Percentiles rank a stretch among this genome's conserved stretches.
These are phyloP conservation scores for Oostethus manadensis DNA, from an alignment of 2,113 vertebrate genomes.

Conservation along the genomic window DNA sequence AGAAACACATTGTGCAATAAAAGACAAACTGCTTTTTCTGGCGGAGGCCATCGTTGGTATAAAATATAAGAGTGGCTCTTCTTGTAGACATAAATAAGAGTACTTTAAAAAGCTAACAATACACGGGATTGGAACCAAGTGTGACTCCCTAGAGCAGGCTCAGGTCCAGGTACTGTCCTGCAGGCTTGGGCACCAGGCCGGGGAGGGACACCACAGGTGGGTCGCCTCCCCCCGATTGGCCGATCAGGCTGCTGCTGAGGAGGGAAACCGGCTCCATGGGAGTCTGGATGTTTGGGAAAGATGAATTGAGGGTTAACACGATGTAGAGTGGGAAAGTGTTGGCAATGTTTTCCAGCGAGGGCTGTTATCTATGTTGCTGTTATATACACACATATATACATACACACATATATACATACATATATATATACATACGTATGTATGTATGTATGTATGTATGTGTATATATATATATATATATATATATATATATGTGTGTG, in stretches of 20 bases:
- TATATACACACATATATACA: no score
- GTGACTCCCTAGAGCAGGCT: constrained; percentile 54
- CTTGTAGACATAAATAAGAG: constrained; percentile 71
- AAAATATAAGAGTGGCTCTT: constrained; percentile 70
- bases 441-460: no score
- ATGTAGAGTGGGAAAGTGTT: no score
- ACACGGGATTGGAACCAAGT: constrained; percentile 9
- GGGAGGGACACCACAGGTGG: constrained; percentile 52
- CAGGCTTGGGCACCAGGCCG: constrained; percentile 52
- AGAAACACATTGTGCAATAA: constrained; percentile 74
- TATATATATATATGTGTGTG: no score
- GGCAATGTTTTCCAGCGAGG: no score
- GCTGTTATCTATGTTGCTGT: no score
- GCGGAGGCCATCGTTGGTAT: constrained; percentile 63
- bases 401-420: no score
- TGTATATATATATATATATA: no score
- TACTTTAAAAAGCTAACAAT: constrained; percentile 35
- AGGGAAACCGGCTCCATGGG: constrained; percentile 60
- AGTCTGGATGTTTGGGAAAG: constrained; percentile 46
- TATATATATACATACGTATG: no score
- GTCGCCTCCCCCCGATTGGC: constrained; percentile 51
- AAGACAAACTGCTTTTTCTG: constrained; percentile 64
- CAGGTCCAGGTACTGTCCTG: constrained; percentile 59
- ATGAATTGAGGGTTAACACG: no score
- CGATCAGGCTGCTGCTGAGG: constrained; percentile 65